phyloP scores from a whole-genome alignment of 2,888 invertebrate species.

The Trachelus stipa region DNA sequence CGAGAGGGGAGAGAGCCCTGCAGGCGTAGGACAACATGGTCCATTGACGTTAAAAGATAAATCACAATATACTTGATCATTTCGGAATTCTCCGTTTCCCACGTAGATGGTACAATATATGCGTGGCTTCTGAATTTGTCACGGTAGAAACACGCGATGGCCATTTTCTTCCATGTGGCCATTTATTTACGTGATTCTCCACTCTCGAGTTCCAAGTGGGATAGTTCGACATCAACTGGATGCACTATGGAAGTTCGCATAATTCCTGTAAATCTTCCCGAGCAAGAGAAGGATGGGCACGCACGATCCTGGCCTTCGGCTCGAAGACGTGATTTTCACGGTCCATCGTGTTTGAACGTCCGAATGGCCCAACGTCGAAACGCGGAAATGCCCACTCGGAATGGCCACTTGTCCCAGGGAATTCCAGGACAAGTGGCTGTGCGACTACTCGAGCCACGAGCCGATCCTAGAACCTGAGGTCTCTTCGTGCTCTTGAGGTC shows the following conservation, averaged over 20 bases:
- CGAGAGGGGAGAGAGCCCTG: neutral
- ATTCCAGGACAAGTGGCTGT: slow-evolving; percentile 56
- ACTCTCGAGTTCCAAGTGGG: neutral
- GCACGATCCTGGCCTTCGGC: neutral
- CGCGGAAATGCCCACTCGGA: slow-evolving; percentile 38
- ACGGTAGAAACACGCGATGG: slow-evolving; percentile 3
- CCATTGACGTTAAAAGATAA: too few species aligned
- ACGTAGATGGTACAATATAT: neutral
- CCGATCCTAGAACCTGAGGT: slow-evolving; percentile 29
- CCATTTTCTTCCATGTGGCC: too few species aligned
- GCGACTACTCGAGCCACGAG: slow-evolving; percentile 34
- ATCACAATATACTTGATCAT: too few species aligned
- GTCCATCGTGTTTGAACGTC: neutral
- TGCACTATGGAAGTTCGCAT: neutral
- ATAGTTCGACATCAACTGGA: neutral
- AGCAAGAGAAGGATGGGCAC: neutral
- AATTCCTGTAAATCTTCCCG: neutral
- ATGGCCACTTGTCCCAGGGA: slow-evolving; percentile 50
- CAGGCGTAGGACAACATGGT: too few species aligned
- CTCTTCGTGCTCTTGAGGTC: slow-evolving; percentile 30
- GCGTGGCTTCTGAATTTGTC: slow-evolving; percentile 8
- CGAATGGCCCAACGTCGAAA: slow-evolving; percentile 25
- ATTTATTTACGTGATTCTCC: neutral
- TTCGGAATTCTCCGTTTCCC: neutral
- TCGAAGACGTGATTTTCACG: neutral